Conservation (phyloP, 2,797 vertebrate genomes). For the Pipistrellus nathusii region DNA sequence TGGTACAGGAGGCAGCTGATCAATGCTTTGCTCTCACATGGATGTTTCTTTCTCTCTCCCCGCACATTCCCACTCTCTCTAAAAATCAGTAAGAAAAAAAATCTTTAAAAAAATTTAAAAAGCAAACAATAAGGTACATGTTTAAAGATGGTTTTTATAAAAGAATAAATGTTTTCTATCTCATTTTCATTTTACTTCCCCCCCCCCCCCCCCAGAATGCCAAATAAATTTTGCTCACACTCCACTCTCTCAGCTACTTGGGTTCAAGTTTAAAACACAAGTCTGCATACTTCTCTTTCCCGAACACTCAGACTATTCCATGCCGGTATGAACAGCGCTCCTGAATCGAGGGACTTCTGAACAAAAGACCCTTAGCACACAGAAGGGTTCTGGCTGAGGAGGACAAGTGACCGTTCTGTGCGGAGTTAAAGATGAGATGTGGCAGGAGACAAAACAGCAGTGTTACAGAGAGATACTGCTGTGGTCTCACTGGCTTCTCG, state of each 20-base stretch:
- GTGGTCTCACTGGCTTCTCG: conserved; percentile 48
- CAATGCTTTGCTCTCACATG: background rate
- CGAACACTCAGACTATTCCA: conserved; percentile 74
- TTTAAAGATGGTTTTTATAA: conserved; percentile 14
- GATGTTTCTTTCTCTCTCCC: background rate
- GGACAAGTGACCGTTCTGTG: conserved; percentile 86
- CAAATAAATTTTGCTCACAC: conserved; percentile 71
- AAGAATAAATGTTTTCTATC: background rate
- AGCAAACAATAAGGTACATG: background rate
- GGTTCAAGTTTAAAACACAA: conserved; percentile 78
- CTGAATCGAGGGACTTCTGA: conserved; percentile 57
- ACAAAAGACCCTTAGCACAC: conserved; percentile 83
- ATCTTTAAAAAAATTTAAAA: background rate
- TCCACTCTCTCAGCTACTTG: conserved; percentile 77
- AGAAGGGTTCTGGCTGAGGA: conserved; percentile 69
- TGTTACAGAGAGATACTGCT: conserved; percentile 85
- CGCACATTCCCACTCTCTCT: background rate
- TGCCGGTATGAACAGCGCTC: conserved; percentile 70
- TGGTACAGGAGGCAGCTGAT: background rate
- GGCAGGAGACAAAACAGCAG: conserved; percentile 85
- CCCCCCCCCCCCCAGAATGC: background rate
- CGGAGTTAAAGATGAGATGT: conserved; percentile 74
- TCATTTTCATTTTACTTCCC: background rate
- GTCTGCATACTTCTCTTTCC: conserved; percentile 68
- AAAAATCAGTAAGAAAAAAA: background rate